Evolutionary conservation across 2,113 vertebrate genomes (phyloP), one percentile per base, ranked within the genome.

Genomic region (Sceloporus tristichus): DNA sequence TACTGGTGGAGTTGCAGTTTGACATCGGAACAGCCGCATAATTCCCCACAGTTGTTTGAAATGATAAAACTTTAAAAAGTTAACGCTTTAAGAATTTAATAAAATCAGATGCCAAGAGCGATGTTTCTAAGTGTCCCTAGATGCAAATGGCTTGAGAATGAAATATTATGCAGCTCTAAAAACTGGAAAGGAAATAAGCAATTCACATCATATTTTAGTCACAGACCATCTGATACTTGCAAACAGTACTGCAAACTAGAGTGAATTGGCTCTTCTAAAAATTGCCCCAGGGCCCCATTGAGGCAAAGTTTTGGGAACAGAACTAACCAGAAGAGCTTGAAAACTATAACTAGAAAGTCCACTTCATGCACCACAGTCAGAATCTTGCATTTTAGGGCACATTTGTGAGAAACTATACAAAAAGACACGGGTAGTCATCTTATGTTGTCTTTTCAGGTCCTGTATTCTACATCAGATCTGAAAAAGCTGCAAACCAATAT

Each of bases 191-290:
- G 38, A 79, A 86, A 86, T 68, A 56, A 59, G 34, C 27, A 34
- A 62, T 75, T 85, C 68, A 56, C 66, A 78, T 85, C 56, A 66
- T n/a, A 78, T 68, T 82, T 66, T 34, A 48, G 68, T 54, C 14
- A 54, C 18, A 23, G 27, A 70, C 48, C 53, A 18, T 85, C 77
- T 80, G 59, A 70, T 86, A 78, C 79, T 56, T 73, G 8, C 56
- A 91, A 79, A 68, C 76, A 59, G 59, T 74, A 88, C 76, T 25
- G 38, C 66, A 80, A 59, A 87, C 21, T 54, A 40, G 66, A 29
- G 23, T 9, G 74, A 81, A 81, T 59, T 66, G 11, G 80, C 53
- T 71, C 2, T 1, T 53, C 79, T 84, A 29, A 70, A 23, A 79
- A 27, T n/a, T 10, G 0, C 7, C 23, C 56, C 27, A 42, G 11